phyloP scores from a whole-genome alignment of 2,888 invertebrate species.

The Stratiomys singularior region DNA sequence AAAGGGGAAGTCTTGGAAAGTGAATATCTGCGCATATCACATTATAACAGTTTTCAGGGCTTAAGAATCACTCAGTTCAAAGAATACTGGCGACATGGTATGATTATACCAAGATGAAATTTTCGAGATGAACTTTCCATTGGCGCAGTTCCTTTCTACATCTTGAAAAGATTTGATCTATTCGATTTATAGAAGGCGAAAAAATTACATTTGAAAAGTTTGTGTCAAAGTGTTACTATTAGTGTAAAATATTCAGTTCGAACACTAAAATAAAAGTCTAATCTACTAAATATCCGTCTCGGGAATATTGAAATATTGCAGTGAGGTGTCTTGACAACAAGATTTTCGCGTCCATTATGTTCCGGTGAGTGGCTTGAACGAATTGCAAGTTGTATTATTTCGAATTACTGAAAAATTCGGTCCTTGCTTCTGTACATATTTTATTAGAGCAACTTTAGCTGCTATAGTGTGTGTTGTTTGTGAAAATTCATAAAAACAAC shows the following conservation, averaged over 20 bases:
- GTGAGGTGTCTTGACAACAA: too few species aligned
- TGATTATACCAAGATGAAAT: conserved; percentile 24
- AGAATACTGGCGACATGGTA: not conserved
- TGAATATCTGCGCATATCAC: conserved; percentile 11
- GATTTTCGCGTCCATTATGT: conserved; percentile 22
- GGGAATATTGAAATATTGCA: too few species aligned
- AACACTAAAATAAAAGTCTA: not conserved
- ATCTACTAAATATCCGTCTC: too few species aligned
- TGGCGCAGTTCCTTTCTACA: conserved; percentile 40
- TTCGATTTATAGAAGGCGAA: not conserved
- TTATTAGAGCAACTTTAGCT: too few species aligned
- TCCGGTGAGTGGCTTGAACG: conserved; percentile 29
- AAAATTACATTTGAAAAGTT: not conserved
- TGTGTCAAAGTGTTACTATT: not conserved
- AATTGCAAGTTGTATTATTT: not conserved
- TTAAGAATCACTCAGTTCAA: not conserved
- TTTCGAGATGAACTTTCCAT: conserved; percentile 33
- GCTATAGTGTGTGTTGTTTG: too few species aligned
- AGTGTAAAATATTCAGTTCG: not conserved
- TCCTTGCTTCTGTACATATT: too few species aligned
- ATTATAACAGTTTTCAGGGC: conserved; percentile 33
- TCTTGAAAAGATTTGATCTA: conserved; percentile 12
- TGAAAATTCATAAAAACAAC: too few species aligned
- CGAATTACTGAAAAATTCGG: too few species aligned
- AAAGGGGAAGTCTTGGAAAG: conserved; percentile 22